Conservation (phyloP, 1,140 invertebrate species). For the Eciton burchellii region DNA sequence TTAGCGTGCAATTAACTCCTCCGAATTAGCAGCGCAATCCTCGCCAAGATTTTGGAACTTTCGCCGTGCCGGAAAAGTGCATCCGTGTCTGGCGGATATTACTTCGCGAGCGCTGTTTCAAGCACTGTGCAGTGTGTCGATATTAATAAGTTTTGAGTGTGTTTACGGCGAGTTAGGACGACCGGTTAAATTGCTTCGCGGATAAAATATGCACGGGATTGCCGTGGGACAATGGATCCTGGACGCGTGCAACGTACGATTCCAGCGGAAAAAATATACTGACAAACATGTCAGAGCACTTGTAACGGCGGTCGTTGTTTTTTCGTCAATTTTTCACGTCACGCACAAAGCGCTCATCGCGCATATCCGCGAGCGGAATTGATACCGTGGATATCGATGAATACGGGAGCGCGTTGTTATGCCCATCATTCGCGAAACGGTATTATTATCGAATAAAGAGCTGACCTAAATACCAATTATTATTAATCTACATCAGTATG, state of each 20-base stretch:
- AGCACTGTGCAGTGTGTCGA: no score
- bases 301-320: conserved; percentile 23
- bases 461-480: not conserved
- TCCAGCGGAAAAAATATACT: conserved; percentile 48
- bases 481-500: not conserved
- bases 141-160: conserved; percentile 14
- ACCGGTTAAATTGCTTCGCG: conserved; percentile 19
- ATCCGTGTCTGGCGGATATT: not conserved
- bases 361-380: conserved; percentile 47
- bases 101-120: not conserved
- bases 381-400: conserved; percentile 42
- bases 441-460: not conserved
- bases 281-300: conserved; percentile 5
- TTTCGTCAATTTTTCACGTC: conserved; percentile 46
- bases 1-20: no score
- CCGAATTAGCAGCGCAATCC: no score
- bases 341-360: conserved; percentile 46
- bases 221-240: conserved; percentile 36
- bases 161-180: not conserved
- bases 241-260: conserved; percentile 6
- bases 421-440: not conserved
- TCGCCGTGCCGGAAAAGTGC: not conserved
- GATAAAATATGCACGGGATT: conserved; percentile 29
- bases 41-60: not conserved
- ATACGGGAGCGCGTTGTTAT: conserved; percentile 8